A percentile compares a stretch with the other conserved stretches of the same genome.
Conservation (phyloP, 2,113 vertebrate genomes). For the Willisornis vidua region DNA sequence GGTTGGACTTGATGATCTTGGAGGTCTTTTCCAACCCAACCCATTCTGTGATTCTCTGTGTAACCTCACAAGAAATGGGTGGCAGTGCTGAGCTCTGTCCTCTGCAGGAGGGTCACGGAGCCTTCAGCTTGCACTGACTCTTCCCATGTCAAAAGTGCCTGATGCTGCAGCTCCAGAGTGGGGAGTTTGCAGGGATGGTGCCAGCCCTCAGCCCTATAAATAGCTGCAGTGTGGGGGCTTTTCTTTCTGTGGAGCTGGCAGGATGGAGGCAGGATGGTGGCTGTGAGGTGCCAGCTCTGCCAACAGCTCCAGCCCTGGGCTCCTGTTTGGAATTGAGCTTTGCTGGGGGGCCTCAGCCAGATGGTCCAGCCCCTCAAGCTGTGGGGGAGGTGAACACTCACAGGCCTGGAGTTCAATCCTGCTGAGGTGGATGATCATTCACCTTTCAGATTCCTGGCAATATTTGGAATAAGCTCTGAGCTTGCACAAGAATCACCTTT, state of each 20-base stretch:
- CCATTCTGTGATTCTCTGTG: background rate
- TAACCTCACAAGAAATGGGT: background rate
- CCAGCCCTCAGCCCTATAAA: background rate
- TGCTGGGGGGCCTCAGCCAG: background rate
- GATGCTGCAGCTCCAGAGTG: rapidly evolving
- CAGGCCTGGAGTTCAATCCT: background rate
- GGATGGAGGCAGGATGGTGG: background rate
- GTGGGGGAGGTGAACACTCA: rapidly evolving
- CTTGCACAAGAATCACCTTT: background rate
- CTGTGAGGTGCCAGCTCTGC: background rate
- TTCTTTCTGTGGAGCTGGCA: background rate
- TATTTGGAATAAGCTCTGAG: background rate
- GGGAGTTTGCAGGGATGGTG: background rate
- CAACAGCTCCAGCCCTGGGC: background rate
- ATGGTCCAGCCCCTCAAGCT: background rate
- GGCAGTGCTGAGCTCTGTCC: background rate
- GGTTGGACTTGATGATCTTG: too few species aligned
- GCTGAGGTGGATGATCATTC: background rate
- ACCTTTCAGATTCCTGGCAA: background rate
- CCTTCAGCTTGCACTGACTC: background rate
- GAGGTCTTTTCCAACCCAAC: too few species aligned
- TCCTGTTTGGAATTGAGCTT: background rate
- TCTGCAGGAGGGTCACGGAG: rapidly evolving
- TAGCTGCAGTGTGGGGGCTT: background rate
- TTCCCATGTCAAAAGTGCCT: rapidly evolving